Evolutionary conservation across 2,113 vertebrate genomes (phyloP).

Genomic region (Apodemus speciosus): DNA sequence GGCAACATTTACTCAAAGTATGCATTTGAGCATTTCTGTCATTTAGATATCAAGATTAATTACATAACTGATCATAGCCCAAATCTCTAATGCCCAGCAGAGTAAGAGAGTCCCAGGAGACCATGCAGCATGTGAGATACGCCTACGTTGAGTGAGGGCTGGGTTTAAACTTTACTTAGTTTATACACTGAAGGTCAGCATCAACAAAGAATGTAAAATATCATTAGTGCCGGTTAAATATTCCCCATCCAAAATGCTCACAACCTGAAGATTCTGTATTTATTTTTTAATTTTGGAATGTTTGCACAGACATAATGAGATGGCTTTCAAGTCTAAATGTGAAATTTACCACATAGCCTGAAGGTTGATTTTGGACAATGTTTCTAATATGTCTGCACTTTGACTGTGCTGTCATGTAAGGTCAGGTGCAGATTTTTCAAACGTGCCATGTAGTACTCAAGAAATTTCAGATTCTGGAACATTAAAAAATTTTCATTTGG

Average conservation of each 20-base stretch:
- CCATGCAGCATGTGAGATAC: background rate
- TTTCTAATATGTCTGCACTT: background rate
- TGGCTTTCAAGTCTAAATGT: background rate
- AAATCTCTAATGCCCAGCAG: background rate
- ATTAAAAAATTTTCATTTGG: background rate
- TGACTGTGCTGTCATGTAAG: background rate
- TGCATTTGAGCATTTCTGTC: background rate
- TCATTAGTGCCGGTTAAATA: background rate
- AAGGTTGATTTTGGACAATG: background rate
- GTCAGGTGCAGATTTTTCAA: background rate
- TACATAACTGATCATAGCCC: background rate
- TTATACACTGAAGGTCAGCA: slow-evolving; percentile 1
- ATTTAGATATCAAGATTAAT: background rate
- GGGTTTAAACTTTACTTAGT: slow-evolving; percentile 36
- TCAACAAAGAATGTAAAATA: background rate
- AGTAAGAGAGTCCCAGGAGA: background rate
- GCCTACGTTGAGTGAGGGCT: background rate
- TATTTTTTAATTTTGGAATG: background rate
- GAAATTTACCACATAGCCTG: background rate
- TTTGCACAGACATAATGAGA: background rate
- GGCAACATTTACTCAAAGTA: slow-evolving; percentile 42
- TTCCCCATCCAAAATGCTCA: background rate
- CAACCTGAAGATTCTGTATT: background rate
- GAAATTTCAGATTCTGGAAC: background rate
- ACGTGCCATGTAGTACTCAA: background rate